These are phyloP conservation scores for Agrochola lychnidis DNA, from an alignment of 2,888 invertebrate genomes.

Conservation along the genomic window DNA sequence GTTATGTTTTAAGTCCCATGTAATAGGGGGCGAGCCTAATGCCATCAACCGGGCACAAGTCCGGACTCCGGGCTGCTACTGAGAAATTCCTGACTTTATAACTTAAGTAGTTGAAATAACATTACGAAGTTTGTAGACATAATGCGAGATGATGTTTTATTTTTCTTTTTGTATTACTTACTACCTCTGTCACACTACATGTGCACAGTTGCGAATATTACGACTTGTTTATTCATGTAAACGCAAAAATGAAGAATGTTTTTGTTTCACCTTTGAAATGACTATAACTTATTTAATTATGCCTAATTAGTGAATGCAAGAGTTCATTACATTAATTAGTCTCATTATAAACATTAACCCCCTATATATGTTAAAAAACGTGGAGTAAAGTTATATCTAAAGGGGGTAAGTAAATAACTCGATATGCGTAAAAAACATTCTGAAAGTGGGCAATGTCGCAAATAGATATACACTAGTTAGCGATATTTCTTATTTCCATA, in stretches of 20 bases:
- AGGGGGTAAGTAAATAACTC: neutral
- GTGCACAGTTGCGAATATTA: neutral
- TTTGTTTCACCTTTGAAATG: neutral
- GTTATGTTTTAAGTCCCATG: neutral
- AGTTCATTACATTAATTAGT: neutral
- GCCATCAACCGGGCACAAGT: neutral
- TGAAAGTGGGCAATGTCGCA: too few relatives aligned
- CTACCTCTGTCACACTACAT: slow-evolving; percentile 1
- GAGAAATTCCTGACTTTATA: neutral
- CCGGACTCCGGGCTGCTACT: neutral
- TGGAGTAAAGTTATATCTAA: neutral
- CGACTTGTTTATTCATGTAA: slow-evolving; percentile 14
- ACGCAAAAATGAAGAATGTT: neutral
- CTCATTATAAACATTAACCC: neutral
- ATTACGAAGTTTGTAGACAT: slow-evolving; percentile 12
- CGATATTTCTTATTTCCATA: too few relatives aligned
- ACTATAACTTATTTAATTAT: neutral
- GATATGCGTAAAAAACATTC: slow-evolving; percentile 4
- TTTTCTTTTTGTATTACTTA: slow-evolving; percentile 18
- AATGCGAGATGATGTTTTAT: slow-evolving; percentile 9
- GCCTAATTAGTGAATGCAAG: neutral
- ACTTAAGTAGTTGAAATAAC: slow-evolving; percentile 23
- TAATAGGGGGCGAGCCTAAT: neutral
- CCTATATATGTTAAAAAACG: neutral
- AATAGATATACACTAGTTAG: too few relatives aligned